These are phyloP conservation scores for Tachina lurida DNA, from an alignment of 2,888 invertebrate genomes.

Conservation along the genomic window DNA sequence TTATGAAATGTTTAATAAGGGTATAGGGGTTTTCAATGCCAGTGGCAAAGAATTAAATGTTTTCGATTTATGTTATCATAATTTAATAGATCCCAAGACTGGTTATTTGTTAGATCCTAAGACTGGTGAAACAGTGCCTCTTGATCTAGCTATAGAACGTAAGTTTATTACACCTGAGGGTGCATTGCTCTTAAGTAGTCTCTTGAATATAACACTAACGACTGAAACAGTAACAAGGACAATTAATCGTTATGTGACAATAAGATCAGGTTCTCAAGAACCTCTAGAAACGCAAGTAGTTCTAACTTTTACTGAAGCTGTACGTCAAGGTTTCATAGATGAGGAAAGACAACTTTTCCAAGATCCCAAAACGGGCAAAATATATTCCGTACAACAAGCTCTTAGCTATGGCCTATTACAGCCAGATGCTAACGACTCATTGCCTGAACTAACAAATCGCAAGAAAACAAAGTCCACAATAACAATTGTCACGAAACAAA, in stretches of 20 bases:
- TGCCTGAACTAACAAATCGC: conserved; percentile 83
- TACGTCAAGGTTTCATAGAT: conserved; percentile 90
- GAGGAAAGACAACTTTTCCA: conserved; percentile 89
- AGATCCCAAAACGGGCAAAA: conserved; percentile 89
- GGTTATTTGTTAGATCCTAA: conserved; percentile 92
- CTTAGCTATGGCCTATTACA: conserved; percentile 88
- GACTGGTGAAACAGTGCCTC: conserved; percentile 88
- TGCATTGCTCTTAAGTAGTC: conserved; percentile 91
- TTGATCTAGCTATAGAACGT: conserved; percentile 93
- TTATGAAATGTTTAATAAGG: conserved; percentile 91
- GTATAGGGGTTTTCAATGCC: conserved; percentile 90
- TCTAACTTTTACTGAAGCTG: conserved; percentile 90
- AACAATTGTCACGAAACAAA: conserved; percentile 85
- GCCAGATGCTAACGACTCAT: conserved; percentile 84
- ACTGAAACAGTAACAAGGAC: conserved; percentile 94
- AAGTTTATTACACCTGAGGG: conserved; percentile 94
- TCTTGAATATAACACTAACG: conserved; percentile 94
- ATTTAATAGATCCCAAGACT: conserved; percentile 93
- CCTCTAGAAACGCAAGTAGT: conserved; percentile 84
- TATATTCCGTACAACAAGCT: conserved; percentile 90
- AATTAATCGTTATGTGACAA: conserved; percentile 91
- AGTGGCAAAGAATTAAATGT: conserved; percentile 90
- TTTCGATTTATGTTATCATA: conserved; percentile 94
- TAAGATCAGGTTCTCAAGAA: conserved; percentile 85
- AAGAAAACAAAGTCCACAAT: conserved; percentile 84